Evolutionary conservation across 30 jellyfish, hydroid and myxozoan species (phyloP).

Genomic region (Hydractinia symbiolongicarpus): DNA sequence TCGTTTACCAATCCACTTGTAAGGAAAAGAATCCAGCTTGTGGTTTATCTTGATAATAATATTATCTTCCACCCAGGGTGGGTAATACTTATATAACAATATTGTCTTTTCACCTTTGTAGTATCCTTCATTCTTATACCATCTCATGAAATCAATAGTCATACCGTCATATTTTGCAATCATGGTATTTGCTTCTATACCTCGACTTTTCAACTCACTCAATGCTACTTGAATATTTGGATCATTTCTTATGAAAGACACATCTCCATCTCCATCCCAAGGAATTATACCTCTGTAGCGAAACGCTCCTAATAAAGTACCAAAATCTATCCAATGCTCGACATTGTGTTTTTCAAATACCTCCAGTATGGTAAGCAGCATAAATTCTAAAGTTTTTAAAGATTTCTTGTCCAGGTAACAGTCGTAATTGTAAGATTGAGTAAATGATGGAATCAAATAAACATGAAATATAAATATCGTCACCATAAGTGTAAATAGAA

Average conservation of each 20-base stretch:
- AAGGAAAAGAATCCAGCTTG: conserved; percentile 57
- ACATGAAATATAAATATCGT: background rate
- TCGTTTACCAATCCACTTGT: conserved; percentile 46
- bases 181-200: conserved; percentile 68
- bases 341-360: conserved; percentile 11
- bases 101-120: conserved; percentile 10
- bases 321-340: conserved; percentile 36
- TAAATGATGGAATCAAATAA: conserved; percentile 22
- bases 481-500: background rate
- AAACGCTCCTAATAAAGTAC: conserved; percentile 81
- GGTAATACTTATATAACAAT: conserved; percentile 54
- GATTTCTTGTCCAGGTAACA: conserved; percentile 14
- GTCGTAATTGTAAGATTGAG: conserved; percentile 8
- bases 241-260: conserved; percentile 32
- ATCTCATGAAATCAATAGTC: conserved; percentile 64
- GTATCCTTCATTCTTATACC: conserved; percentile 34
- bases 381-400: background rate
- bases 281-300: conserved; percentile 52
- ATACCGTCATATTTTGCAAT: conserved; percentile 46
- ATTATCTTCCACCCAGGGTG: conserved; percentile 53
- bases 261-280: conserved; percentile 92
- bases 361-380: conserved; percentile 4
- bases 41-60: conserved; percentile 43
- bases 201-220: conserved; percentile 29
- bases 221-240: conserved; percentile 34